Conservation (phyloP, 2,888 invertebrate genomes). For the Dermolepida albohirtum region DNA sequence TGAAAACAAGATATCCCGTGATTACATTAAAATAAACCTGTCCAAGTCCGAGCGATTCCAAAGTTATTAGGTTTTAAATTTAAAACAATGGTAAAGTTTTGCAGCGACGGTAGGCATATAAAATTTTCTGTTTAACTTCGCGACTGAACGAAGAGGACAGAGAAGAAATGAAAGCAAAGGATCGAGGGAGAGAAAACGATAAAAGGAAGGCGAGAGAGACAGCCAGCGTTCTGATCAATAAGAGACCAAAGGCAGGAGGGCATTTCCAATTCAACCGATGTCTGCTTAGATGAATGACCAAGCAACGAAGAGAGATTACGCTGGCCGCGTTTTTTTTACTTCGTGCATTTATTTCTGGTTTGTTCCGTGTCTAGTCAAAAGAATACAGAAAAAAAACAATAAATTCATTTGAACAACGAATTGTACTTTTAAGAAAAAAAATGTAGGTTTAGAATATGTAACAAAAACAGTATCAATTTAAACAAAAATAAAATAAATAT, state of each 20-base stretch:
- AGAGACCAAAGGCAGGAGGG: slow-evolving; percentile 37
- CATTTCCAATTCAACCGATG: slow-evolving; percentile 58
- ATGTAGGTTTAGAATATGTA: neutral
- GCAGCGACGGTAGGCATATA: slow-evolving; percentile 17
- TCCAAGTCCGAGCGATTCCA: slow-evolving; percentile 16
- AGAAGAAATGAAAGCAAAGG: neutral
- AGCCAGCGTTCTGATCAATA: slow-evolving; percentile 19
- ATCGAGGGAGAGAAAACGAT: neutral
- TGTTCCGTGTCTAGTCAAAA: slow-evolving; percentile 46
- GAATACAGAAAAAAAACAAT: neutral
- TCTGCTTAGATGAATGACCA: slow-evolving; percentile 56
- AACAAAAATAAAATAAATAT: too few relatives aligned
- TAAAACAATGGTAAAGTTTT: slow-evolving; percentile 27
- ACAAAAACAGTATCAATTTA: slow-evolving; percentile 3
- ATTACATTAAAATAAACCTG: slow-evolving; percentile 34
- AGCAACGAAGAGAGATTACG: slow-evolving; percentile 57
- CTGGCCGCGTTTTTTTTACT: slow-evolving; percentile 53
- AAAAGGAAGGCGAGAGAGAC: slow-evolving; percentile 9
- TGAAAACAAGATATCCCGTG: slow-evolving; percentile 6
- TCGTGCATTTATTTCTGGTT: slow-evolving; percentile 56
- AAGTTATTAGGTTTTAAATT: slow-evolving; percentile 31
- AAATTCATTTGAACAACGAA: slow-evolving; percentile 25
- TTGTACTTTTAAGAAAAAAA: slow-evolving; percentile 28
- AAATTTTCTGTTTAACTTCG: slow-evolving; percentile 30
- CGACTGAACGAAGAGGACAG: neutral